Evolutionary conservation across 2,113 vertebrate genomes (phyloP).

Genomic region (Morone saxatilis): DNA sequence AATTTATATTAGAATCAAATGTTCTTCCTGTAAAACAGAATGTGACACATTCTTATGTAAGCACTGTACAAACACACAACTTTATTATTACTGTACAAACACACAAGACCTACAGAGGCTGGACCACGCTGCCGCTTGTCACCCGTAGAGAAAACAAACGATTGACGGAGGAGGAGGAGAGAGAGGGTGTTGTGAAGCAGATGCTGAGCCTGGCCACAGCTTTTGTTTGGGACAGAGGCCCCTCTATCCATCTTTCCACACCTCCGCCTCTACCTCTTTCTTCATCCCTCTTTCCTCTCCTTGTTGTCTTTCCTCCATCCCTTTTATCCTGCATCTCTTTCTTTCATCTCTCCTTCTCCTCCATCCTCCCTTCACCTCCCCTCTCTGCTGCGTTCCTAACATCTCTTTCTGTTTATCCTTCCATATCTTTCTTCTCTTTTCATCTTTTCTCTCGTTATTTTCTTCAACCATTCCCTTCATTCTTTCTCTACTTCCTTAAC

Average conservation of each 20-base stretch:
- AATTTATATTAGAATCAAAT: no score
- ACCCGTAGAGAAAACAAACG: slow-evolving; percentile 31
- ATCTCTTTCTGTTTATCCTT: background rate
- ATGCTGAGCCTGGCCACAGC: slow-evolving; percentile 48
- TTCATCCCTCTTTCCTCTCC: background rate
- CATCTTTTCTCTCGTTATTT: slow-evolving; percentile 13
- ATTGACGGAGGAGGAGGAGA: background rate
- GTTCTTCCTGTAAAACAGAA: no score
- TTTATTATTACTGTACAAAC: no score
- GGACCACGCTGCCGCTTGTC: slow-evolving; percentile 20
- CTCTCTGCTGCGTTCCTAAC: background rate
- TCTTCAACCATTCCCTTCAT: background rate
- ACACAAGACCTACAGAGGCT: background rate
- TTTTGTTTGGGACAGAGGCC: slow-evolving; percentile 45
- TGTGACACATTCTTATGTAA: no score
- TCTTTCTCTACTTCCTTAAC: background rate
- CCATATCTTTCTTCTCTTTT: slow-evolving; percentile 1
- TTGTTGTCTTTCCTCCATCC: background rate
- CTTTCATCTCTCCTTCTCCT: background rate
- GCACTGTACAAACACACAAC: no score
- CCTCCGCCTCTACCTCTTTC: slow-evolving; percentile 1
- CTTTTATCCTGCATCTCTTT: background rate
- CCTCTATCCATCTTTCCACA: background rate
- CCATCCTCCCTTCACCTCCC: background rate
- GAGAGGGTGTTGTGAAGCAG: slow-evolving; percentile 29